Percentiles rank a stretch among this genome's conserved stretches.
phyloP scores from a whole-genome alignment of 2,113 vertebrate genomes.

The human (Homo sapiens) region DNA sequence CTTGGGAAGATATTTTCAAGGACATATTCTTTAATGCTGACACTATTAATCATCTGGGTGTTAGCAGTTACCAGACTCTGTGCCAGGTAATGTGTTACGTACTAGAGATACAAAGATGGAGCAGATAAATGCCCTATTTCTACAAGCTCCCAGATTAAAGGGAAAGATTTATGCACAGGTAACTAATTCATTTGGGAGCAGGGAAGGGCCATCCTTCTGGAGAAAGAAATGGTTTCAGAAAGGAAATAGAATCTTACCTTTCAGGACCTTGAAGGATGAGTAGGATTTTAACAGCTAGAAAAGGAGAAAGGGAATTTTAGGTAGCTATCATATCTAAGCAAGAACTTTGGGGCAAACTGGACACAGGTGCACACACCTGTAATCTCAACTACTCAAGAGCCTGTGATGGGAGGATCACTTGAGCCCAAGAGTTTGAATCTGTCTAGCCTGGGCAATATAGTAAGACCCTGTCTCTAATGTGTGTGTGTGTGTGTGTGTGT shows the following conservation, averaged over 20 bases:
- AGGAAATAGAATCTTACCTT: neutral
- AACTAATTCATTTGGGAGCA: neutral
- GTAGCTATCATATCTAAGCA: neutral
- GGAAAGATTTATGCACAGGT: neutral
- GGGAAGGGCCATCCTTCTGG: neutral
- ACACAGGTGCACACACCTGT: too few relatives aligned
- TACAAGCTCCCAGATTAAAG: conserved; percentile 13
- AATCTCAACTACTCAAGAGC: neutral
- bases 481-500: too few relatives aligned
- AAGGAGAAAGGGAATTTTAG: neutral
- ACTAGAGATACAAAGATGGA: neutral
- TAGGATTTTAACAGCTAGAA: neutral
- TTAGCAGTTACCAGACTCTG: neutral
- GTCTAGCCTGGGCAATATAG: neutral
- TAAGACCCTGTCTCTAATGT: neutral
- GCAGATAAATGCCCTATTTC: neutral
- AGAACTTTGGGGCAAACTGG: neutral
- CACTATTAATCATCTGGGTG: neutral
- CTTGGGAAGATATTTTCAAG: neutral
- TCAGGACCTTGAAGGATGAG: neutral
- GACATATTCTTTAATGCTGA: neutral
- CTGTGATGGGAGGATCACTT: neutral
- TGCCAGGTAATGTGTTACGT: neutral
- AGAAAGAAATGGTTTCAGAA: neutral
- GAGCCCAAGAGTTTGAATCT: neutral